These are phyloP conservation scores for Hoplostethus atlanticus DNA, from an alignment of 2,797 vertebrate genomes.

Conservation along the genomic window DNA sequence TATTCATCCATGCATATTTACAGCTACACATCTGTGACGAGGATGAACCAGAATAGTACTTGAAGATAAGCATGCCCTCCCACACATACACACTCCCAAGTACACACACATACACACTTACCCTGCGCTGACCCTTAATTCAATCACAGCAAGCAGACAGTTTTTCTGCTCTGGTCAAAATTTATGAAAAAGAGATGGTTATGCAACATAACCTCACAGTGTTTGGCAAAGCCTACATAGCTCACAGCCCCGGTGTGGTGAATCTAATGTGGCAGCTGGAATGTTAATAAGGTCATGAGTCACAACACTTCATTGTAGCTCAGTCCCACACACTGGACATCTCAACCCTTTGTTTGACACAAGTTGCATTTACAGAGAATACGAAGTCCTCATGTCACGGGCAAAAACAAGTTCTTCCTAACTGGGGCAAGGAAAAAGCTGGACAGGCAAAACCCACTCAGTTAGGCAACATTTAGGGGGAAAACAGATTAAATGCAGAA, in stretches of 20 bases:
- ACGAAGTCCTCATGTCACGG: neutral
- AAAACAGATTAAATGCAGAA: slow-evolving; percentile 19
- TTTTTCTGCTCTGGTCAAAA: slow-evolving; percentile 4
- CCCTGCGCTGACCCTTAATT: slow-evolving; percentile 12
- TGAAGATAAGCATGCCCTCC: neutral
- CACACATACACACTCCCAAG: neutral
- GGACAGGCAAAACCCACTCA: slow-evolving; percentile 18
- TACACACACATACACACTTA: neutral
- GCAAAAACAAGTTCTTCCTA: slow-evolving; percentile 21
- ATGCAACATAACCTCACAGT: slow-evolving; percentile 10
- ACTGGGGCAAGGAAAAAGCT: slow-evolving; percentile 6
- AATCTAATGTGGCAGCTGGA: slow-evolving; percentile 59
- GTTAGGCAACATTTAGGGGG: slow-evolving; percentile 39
- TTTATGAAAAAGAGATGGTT: neutral
- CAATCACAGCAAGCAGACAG: neutral
- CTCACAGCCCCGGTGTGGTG: slow-evolving; percentile 8
- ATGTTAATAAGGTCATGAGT: slow-evolving; percentile 58
- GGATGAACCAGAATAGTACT: slow-evolving; percentile 14
- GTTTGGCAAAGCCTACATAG: slow-evolving; percentile 18
- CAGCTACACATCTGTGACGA: slow-evolving; percentile 4
- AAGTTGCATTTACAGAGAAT: slow-evolving; percentile 12
- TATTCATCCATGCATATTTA: slow-evolving; percentile 4
- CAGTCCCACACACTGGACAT: slow-evolving; percentile 35
- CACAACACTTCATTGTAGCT: slow-evolving; percentile 42
- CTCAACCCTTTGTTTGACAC: slow-evolving; percentile 35